phyloP scores from a whole-genome alignment of 2,888 invertebrate species.

The Amphipoea lucens region DNA sequence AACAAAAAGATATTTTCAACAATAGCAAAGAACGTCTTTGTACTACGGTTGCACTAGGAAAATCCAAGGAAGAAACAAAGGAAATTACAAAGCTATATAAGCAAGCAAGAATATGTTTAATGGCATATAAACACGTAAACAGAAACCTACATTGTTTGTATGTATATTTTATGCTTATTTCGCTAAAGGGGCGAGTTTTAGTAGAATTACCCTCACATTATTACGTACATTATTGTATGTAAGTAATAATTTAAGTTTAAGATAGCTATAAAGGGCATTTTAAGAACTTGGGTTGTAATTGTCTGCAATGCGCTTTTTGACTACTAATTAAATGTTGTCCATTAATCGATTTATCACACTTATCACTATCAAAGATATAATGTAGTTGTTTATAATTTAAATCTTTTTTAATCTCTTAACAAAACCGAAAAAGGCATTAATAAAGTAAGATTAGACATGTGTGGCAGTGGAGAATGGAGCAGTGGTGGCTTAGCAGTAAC shows the following conservation, averaged over 20 bases:
- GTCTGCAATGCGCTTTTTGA: neutral
- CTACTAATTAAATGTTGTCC: neutral
- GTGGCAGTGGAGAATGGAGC: too few relatives aligned
- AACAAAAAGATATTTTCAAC: slow-evolving; percentile 9
- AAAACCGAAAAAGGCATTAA: neutral
- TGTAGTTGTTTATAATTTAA: neutral
- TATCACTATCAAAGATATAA: neutral
- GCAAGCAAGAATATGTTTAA: slow-evolving; percentile 55
- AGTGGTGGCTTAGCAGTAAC: too few relatives aligned
- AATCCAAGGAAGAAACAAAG: slow-evolving; percentile 38
- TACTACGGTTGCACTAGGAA: slow-evolving; percentile 15
- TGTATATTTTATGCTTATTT: slow-evolving; percentile 52
- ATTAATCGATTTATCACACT: neutral
- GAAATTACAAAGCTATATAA: slow-evolving; percentile 51
- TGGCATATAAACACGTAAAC: slow-evolving; percentile 57
- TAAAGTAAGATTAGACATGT: neutral
- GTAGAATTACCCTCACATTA: slow-evolving; percentile 39
- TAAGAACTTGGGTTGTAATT: slow-evolving; percentile 27
- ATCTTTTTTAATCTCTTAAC: neutral
- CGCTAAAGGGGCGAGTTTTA: slow-evolving; percentile 38
- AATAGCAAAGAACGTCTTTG: slow-evolving; percentile 18
- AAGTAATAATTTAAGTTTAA: slow-evolving; percentile 34
- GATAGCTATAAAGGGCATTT: slow-evolving; percentile 30
- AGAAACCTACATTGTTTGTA: slow-evolving; percentile 52
- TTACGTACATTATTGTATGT: slow-evolving; percentile 41